Conservation (phyloP, 2,888 invertebrate genomes). For the Entomobrya proxima region DNA sequence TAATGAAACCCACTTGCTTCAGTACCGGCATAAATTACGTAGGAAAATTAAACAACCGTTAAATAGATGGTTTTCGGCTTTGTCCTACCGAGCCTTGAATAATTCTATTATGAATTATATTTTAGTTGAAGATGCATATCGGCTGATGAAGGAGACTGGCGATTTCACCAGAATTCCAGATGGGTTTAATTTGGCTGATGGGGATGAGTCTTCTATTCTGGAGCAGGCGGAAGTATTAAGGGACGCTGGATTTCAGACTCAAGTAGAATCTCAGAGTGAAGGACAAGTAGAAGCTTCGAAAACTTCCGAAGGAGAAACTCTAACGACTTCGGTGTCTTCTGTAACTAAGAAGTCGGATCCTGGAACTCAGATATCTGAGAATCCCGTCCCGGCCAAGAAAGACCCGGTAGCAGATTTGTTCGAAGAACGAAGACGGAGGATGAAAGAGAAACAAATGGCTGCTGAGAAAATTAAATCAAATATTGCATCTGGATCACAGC, state of each 20-base stretch:
- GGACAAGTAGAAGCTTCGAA: too few relatives aligned
- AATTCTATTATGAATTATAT: constrained; percentile 63
- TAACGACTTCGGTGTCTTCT: too few relatives aligned
- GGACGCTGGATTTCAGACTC: constrained; percentile 71
- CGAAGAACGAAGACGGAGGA: constrained; percentile 30
- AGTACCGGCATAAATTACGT: constrained; percentile 89
- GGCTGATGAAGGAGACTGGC: constrained; percentile 77
- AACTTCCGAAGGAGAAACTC: too few relatives aligned
- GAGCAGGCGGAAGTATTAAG: constrained; percentile 82
- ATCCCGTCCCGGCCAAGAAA: neutral
- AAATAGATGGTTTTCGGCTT: too few relatives aligned
- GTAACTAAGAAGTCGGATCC: too few relatives aligned
- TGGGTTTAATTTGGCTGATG: constrained; percentile 78
- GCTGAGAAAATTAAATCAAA: neutral
- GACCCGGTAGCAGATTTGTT: constrained; percentile 22
- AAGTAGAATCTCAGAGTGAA: neutral
- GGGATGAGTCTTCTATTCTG: constrained; percentile 78
- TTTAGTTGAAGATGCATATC: constrained; percentile 83
- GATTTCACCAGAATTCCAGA: constrained; percentile 77
- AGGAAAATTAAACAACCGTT: constrained; percentile 77
- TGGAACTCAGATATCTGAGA: too few relatives aligned
- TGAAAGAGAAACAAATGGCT: neutral
- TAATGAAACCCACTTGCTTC: constrained; percentile 89
- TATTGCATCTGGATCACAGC: neutral
- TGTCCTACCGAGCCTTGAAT: too few relatives aligned